A percentile compares a stretch with the other conserved stretches of the same genome.
These are phyloP conservation scores for Drosophila ficusphila DNA, from an alignment of 1,140 invertebrate species.

Conservation along the genomic window DNA sequence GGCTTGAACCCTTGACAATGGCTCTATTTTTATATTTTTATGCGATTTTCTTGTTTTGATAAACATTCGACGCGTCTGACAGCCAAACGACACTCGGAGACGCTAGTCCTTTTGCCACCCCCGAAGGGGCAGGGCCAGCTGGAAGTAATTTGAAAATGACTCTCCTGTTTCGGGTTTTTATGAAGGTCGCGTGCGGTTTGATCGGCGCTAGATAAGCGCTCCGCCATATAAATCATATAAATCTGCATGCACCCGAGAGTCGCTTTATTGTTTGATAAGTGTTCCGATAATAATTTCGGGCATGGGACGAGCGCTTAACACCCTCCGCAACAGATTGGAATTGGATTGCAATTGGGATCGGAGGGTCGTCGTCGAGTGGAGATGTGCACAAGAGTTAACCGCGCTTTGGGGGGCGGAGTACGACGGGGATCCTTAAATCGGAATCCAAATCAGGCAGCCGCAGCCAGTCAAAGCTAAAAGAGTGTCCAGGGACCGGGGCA, in stretches of 20 bases:
- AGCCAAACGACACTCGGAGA: slow-evolving; percentile 67
- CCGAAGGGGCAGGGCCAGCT: slow-evolving; percentile 36
- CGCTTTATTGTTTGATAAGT: slow-evolving; percentile 79
- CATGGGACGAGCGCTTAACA: slow-evolving; percentile 58
- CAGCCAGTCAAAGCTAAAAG: slow-evolving; percentile 32
- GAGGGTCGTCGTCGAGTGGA: slow-evolving; percentile 49
- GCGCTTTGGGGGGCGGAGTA: slow-evolving; percentile 14
- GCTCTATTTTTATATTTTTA: slow-evolving; percentile 82
- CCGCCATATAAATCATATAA: slow-evolving; percentile 56
- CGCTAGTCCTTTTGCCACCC: background rate
- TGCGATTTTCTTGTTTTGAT: slow-evolving; percentile 79
- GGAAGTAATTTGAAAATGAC: slow-evolving; percentile 80
- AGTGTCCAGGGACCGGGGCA: slow-evolving; percentile 12
- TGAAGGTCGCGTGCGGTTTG: slow-evolving; percentile 82
- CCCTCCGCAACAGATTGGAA: slow-evolving; percentile 33
- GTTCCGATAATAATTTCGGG: slow-evolving; percentile 72
- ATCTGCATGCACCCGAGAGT: slow-evolving; percentile 52
- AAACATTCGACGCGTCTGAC: slow-evolving; percentile 67
- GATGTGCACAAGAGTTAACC: slow-evolving; percentile 59
- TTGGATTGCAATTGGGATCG: background rate
- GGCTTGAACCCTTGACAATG: slow-evolving; percentile 59
- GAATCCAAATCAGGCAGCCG: slow-evolving; percentile 33
- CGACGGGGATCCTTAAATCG: background rate
- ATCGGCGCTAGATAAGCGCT: slow-evolving; percentile 42
- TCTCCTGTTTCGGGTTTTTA: slow-evolving; percentile 60